Conservation (phyloP, 2,113 vertebrate species). For the Fulica atra region DNA sequence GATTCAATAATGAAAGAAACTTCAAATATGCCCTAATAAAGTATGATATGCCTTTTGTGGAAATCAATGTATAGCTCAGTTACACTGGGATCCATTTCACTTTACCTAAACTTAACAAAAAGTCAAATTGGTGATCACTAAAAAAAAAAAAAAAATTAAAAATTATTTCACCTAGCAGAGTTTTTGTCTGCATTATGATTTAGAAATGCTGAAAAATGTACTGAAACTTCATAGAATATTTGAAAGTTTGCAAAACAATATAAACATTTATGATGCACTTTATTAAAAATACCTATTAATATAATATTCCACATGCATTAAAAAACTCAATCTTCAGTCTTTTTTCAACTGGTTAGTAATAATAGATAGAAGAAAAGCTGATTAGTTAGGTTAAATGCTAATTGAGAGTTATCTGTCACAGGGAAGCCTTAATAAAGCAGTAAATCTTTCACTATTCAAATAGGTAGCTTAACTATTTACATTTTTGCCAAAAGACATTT, state of each 20-base stretch:
- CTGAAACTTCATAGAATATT: not conserved
- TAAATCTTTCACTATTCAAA: not conserved
- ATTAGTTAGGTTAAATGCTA: not conserved
- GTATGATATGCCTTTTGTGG: not conserved
- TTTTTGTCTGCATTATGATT: not conserved
- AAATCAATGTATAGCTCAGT: not conserved
- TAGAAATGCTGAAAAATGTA: not conserved
- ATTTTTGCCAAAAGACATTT: not conserved
- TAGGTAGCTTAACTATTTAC: not conserved
- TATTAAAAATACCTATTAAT: not conserved
- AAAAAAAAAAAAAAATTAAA: not conserved
- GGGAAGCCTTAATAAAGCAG: not conserved
- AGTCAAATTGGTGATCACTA: not conserved
- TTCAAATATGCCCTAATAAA: not conserved
- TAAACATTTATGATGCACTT: not conserved
- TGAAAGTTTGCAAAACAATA: not conserved
- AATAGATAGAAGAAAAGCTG: not conserved
- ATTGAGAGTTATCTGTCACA: not conserved
- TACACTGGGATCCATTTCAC: not conserved
- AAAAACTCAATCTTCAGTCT: not conserved
- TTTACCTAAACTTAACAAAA: not conserved
- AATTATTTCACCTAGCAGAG: not conserved
- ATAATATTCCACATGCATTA: not conserved
- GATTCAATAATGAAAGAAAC: not conserved
- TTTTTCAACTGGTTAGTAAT: not conserved